phyloP scores from a whole-genome alignment of 2,888 invertebrate genomes.

The Thereva nobilitata region DNA sequence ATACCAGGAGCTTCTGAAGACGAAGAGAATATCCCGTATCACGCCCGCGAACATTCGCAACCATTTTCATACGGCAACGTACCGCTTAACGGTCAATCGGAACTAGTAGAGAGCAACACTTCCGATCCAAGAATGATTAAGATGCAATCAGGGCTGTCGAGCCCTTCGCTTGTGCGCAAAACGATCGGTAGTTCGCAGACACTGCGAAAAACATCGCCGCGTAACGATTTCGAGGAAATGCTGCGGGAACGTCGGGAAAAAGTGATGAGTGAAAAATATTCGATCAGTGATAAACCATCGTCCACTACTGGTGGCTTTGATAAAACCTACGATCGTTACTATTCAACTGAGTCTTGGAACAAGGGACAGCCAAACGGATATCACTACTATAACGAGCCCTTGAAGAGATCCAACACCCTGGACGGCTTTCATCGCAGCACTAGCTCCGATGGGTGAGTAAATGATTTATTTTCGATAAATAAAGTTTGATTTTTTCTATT shows the following conservation, averaged over 20 bases:
- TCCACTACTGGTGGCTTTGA: slow-evolving; percentile 12
- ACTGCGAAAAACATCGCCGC: slow-evolving; percentile 53
- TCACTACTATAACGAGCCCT: slow-evolving; percentile 46
- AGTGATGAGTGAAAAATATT: slow-evolving; percentile 50
- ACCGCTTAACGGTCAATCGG: slow-evolving; percentile 49
- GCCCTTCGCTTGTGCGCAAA: slow-evolving; percentile 82
- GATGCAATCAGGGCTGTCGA: slow-evolving; percentile 74
- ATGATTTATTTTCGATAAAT: background rate
- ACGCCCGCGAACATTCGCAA: slow-evolving; percentile 85
- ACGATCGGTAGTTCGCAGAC: slow-evolving; percentile 60
- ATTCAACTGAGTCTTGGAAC: slow-evolving; percentile 31
- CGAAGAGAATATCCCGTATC: slow-evolving; percentile 79
- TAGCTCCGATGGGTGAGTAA: slow-evolving; percentile 47
- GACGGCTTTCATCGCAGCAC: slow-evolving; percentile 48
- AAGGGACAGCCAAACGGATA: slow-evolving; percentile 42
- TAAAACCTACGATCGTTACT: slow-evolving; percentile 32
- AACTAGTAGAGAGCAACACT: slow-evolving; percentile 6
- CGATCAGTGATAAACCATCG: slow-evolving; percentile 42
- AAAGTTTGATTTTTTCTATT: slow-evolving; percentile 4
- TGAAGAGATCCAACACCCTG: slow-evolving; percentile 48
- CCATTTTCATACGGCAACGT: slow-evolving; percentile 87
- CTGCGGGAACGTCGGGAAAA: slow-evolving; percentile 58
- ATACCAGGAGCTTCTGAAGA: slow-evolving; percentile 43
- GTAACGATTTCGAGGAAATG: slow-evolving; percentile 57
- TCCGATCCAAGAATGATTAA: slow-evolving; percentile 63